Evolutionary conservation across 2,113 vertebrate genomes (phyloP).

Genomic region (Scytalopus superciliaris): DNA sequence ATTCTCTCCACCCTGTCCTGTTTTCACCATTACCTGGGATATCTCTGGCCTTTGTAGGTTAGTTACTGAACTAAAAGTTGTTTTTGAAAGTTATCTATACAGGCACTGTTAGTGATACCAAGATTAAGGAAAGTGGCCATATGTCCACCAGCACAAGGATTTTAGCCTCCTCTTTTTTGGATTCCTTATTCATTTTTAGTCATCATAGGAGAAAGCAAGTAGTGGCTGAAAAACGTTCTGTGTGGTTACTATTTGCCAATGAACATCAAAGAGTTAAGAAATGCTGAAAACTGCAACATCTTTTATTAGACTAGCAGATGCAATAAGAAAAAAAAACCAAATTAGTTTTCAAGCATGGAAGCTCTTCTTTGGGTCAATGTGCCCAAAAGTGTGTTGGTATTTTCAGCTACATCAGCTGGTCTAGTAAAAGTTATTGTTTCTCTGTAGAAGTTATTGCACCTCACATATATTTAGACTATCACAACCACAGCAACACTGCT

Average conservation of each 20-base stretch:
- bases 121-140: neutral
- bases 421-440: slow-evolving; percentile 23
- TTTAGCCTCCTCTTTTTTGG: neutral
- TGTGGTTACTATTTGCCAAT: neutral
- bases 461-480: slow-evolving; percentile 11
- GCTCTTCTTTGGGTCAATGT: neutral
- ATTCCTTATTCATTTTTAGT: neutral
- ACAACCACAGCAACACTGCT: neutral
- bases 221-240: neutral
- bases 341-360: neutral
- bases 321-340: neutral
- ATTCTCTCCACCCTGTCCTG: neutral
- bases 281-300: neutral
- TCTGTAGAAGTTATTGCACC: slow-evolving; percentile 4
- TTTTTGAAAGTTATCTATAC: neutral
- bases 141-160: neutral
- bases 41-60: neutral
- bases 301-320: neutral
- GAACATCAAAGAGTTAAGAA: neutral
- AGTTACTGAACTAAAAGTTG: neutral
- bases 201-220: neutral
- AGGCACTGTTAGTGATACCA: neutral
- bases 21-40: neutral
- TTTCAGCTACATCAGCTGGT: slow-evolving; percentile 31
- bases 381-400: neutral